These are phyloP conservation scores for Fopius arisanus DNA, from an alignment of 1,140 invertebrate genomes.

Conservation along the genomic window DNA sequence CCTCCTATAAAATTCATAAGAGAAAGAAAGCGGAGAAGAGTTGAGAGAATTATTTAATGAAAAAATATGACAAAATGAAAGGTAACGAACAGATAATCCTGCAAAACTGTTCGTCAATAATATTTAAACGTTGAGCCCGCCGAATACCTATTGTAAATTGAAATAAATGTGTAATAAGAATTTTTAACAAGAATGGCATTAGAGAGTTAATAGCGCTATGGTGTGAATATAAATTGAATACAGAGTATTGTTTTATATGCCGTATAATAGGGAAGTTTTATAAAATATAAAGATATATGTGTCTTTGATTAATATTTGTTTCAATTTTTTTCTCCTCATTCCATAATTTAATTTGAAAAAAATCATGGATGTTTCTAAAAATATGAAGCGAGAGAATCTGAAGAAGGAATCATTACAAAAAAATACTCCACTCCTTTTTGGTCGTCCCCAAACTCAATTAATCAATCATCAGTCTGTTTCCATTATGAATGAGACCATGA, in stretches of 20 bases:
- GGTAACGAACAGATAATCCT: too few species aligned
- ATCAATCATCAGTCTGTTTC: too few species aligned
- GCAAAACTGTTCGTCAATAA: not conserved
- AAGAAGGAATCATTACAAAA: too few species aligned
- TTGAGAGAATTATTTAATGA: not conserved
- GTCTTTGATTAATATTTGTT: constrained; percentile 24
- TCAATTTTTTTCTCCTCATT: not conserved
- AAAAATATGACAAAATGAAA: not conserved
- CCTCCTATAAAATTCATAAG: too few species aligned
- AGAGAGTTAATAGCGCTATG: constrained; percentile 59
- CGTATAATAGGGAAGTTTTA: constrained; percentile 65
- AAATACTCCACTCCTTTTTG: too few species aligned
- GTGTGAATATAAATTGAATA: constrained; percentile 64
- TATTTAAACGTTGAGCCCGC: constrained; percentile 49
- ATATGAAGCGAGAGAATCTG: too few species aligned
- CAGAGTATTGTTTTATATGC: constrained; percentile 67
- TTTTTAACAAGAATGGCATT: constrained; percentile 48
- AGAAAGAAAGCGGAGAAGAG: too few species aligned
- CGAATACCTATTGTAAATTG: constrained; percentile 56
- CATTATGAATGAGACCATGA: too few species aligned
- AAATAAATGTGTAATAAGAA: constrained; percentile 45
- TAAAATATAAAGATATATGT: constrained; percentile 63
- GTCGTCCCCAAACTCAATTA: too few species aligned
- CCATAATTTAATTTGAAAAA: too few species aligned
- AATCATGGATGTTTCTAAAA: too few species aligned